These are phyloP conservation scores for Abrostola triplasia DNA, from an alignment of 2,888 invertebrate genomes.

Conservation along the genomic window DNA sequence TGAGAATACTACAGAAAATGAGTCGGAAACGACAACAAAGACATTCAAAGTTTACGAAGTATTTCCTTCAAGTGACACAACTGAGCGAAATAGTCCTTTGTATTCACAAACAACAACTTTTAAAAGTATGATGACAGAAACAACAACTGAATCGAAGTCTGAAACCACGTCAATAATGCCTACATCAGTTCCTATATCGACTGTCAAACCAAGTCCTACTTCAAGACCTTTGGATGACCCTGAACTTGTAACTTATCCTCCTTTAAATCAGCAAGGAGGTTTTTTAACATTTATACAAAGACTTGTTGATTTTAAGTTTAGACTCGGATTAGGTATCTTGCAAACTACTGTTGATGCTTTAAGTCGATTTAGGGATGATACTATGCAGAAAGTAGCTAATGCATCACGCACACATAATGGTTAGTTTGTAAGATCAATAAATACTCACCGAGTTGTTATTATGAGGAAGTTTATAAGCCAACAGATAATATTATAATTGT, in stretches of 20 bases:
- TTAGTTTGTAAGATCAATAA: conserved; percentile 11
- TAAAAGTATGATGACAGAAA: conserved; percentile 74
- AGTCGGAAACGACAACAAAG: conserved; percentile 76
- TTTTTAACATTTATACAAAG: conserved; percentile 89
- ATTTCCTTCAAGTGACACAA: conserved; percentile 67
- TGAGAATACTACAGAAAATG: conserved; percentile 67
- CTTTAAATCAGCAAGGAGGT: conserved; percentile 75
- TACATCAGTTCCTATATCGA: conserved; percentile 63
- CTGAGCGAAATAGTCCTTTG: conserved; percentile 58
- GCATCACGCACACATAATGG: conserved; percentile 61
- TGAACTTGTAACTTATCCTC: conserved; percentile 81
- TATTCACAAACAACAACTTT: conserved; percentile 65
- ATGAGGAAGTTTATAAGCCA: conserved; percentile 16
- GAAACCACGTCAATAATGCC: conserved; percentile 79
- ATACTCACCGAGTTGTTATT: conserved; percentile 1
- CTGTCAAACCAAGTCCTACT: conserved; percentile 63
- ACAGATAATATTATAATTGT: conserved; percentile 5
- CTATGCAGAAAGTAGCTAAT: conserved; percentile 68
- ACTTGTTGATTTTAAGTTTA: conserved; percentile 91
- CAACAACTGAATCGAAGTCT: conserved; percentile 76
- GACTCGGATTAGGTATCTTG: conserved; percentile 90
- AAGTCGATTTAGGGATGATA: conserved; percentile 89
- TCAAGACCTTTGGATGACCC: conserved; percentile 58
- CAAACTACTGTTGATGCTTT: conserved; percentile 91
- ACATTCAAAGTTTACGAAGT: conserved; percentile 80